phyloP scores from a whole-genome alignment of 2,113 vertebrate genomes.

The western clawed frog (Xenopus tropicalis) region DNA sequence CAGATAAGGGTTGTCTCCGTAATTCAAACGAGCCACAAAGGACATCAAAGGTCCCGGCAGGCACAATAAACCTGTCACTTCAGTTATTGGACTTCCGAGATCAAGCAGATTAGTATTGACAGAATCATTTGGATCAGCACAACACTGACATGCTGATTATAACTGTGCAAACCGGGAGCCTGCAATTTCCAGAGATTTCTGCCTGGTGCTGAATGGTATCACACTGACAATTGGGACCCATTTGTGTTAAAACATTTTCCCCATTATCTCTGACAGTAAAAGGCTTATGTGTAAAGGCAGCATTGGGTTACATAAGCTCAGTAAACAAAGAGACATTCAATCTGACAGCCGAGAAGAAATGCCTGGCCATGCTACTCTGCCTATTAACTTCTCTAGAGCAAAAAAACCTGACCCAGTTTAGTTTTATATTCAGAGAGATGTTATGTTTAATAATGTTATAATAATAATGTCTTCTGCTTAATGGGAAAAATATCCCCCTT shows the following conservation, averaged over 20 bases:
- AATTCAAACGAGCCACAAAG: too few species aligned
- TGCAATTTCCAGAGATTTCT: constrained; percentile 9
- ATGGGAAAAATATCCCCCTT: too few species aligned
- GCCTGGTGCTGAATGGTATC: neutral
- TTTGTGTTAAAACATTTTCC: constrained; percentile 7
- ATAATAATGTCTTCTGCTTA: too few species aligned
- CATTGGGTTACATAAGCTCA: constrained; percentile 5
- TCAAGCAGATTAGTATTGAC: too few species aligned
- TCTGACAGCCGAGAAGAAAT: neutral
- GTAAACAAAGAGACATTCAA: constrained; percentile 7
- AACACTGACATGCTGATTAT: neutral
- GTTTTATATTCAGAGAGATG: neutral
- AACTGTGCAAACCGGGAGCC: neutral
- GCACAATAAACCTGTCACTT: too few species aligned
- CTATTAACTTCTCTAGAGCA: neutral
- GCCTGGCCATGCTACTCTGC: neutral
- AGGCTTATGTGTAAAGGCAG: constrained; percentile 10
- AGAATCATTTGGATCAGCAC: too few species aligned
- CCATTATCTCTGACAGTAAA: constrained; percentile 23
- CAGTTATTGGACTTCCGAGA: too few species aligned
- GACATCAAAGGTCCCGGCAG: too few species aligned
- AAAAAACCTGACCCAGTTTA: neutral
- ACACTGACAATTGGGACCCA: constrained; percentile 16
- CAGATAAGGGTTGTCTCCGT: too few species aligned
- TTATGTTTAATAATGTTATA: too few species aligned